These are phyloP conservation scores for Pseudomyrmex gracilis DNA, from an alignment of 1,140 invertebrate genomes.

Conservation along the genomic window DNA sequence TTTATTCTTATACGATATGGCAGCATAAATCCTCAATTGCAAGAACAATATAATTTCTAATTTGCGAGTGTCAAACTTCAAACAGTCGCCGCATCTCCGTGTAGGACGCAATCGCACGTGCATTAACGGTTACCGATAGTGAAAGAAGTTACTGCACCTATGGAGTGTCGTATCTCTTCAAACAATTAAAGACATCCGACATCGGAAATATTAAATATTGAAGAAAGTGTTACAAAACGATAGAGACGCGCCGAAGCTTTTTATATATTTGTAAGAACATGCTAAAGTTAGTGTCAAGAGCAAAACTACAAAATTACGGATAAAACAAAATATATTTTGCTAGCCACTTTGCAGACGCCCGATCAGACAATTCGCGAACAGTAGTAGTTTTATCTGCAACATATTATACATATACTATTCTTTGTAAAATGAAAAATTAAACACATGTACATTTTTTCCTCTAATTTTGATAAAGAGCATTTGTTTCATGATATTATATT, in stretches of 20 bases:
- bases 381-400: neutral
- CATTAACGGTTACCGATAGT: slow-evolving; percentile 21
- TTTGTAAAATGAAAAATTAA: neutral
- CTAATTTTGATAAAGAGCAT: no score
- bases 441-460: no score
- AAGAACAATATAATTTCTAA: neutral
- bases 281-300: slow-evolving; percentile 82
- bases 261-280: slow-evolving; percentile 85
- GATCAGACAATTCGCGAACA: slow-evolving; percentile 6
- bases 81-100: slow-evolving; percentile 61
- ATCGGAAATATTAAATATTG: neutral
- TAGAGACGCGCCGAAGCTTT: slow-evolving; percentile 82
- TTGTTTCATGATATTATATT: no score
- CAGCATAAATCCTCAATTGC: neutral
- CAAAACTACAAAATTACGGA: slow-evolving; percentile 37
- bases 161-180: slow-evolving; percentile 44
- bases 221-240: slow-evolving; percentile 67
- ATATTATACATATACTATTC: neutral
- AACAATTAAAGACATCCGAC: slow-evolving; percentile 61
- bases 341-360: neutral
- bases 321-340: slow-evolving; percentile 45
- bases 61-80: slow-evolving; percentile 54
- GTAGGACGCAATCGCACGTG: slow-evolving; percentile 18
- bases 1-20: neutral
- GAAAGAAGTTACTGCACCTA: slow-evolving; percentile 25